phyloP scores from a whole-genome alignment of 2,797 vertebrate species.

The Etheostoma nigrum region DNA sequence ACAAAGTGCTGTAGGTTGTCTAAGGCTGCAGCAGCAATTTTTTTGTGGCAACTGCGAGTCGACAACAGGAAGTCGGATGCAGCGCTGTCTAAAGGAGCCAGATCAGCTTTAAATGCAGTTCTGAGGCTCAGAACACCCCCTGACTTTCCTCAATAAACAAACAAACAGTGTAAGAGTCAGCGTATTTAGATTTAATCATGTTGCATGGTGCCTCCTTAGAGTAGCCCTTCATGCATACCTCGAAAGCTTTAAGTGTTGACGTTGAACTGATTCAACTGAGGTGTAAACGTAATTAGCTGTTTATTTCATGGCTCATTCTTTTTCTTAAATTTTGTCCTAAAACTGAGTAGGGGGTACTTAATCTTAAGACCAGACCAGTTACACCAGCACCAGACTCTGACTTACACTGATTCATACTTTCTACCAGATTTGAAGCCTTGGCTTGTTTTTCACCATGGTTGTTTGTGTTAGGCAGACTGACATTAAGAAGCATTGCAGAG shows the following conservation, averaged over 20 bases:
- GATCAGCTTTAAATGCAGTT: conserved; percentile 83
- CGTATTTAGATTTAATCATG: conserved; percentile 72
- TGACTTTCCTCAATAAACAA: conserved; percentile 79
- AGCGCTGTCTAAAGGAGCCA: conserved; percentile 79
- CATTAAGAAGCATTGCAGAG: conserved; percentile 71
- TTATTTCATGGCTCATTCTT: not conserved
- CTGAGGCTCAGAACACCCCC: conserved; percentile 77
- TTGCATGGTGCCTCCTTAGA: conserved; percentile 45
- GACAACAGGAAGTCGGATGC: conserved; percentile 86
- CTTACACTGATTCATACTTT: conserved; percentile 47
- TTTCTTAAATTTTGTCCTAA: not conserved
- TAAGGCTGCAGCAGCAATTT: conserved; percentile 78
- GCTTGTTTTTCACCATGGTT: conserved; percentile 70
- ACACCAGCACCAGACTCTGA: conserved; percentile 1
- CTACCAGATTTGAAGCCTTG: conserved; percentile 45
- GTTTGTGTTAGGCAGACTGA: conserved; percentile 73
- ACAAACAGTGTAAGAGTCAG: conserved; percentile 76
- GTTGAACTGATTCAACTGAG: conserved; percentile 26
- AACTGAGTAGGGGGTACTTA: not conserved
- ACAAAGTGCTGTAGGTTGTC: conserved; percentile 86
- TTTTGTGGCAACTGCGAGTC: conserved; percentile 73
- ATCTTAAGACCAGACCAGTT: conserved; percentile 10
- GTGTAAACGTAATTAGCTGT: not conserved
- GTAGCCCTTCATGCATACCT: conserved; percentile 60
- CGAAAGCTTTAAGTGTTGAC: conserved; percentile 56